Evolutionary conservation across 2,113 vertebrate genomes (phyloP).

Genomic region (Alces alces): DNA sequence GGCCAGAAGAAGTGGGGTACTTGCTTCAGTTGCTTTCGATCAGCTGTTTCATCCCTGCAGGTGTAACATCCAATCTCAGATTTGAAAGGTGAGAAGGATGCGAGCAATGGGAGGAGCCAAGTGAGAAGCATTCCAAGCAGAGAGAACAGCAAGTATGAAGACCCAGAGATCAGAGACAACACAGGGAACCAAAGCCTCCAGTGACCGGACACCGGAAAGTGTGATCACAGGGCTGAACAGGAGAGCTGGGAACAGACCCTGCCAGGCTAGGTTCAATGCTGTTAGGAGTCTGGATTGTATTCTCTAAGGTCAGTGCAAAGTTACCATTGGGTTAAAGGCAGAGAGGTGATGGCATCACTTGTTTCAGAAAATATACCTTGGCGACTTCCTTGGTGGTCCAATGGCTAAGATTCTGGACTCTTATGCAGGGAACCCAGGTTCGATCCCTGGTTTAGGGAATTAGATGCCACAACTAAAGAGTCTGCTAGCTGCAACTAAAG

Average conservation of each 20-base stretch:
- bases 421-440: neutral
- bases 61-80: neutral
- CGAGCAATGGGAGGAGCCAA: neutral
- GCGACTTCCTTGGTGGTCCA: neutral
- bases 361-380: neutral
- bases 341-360: neutral
- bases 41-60: neutral
- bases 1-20: neutral
- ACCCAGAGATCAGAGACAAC: neutral
- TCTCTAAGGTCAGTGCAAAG: neutral
- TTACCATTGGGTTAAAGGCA: neutral
- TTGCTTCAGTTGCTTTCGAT: neutral
- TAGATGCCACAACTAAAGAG: neutral
- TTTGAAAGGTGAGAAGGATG: neutral
- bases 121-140: neutral
- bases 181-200: neutral
- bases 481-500: neutral
- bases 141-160: neutral
- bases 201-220: neutral
- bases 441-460: neutral
- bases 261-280: neutral
- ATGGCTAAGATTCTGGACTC: neutral
- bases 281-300: neutral
- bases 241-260: neutral
- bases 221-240: neutral